Evolutionary conservation across 2,113 vertebrate species (phyloP).

Genomic region (Halichoerus grypus): DNA sequence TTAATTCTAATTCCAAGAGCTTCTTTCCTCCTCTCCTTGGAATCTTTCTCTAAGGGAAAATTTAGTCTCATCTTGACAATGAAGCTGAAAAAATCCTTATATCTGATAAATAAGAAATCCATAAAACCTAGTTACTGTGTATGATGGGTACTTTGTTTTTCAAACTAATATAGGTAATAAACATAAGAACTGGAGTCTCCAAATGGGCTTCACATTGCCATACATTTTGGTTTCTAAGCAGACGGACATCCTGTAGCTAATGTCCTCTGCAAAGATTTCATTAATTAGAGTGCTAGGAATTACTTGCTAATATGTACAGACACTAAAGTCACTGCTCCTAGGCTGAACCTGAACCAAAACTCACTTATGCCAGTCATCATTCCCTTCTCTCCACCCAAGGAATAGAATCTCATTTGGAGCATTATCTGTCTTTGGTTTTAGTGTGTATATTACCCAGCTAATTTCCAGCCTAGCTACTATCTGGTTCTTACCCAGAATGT

Average conservation of each 20-base stretch:
- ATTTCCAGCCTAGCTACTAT: neutral
- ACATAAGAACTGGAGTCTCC: neutral
- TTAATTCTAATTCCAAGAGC: slow-evolving; percentile 70
- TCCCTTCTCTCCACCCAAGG: neutral
- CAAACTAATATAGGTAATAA: neutral
- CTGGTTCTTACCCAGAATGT: neutral
- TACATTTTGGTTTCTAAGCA: neutral
- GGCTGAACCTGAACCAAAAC: neutral
- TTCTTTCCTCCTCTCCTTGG: slow-evolving; percentile 72
- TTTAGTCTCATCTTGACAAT: slow-evolving; percentile 78
- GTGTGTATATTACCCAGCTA: neutral
- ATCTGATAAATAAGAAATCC: neutral
- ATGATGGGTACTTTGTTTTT: neutral
- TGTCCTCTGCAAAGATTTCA: slow-evolving; percentile 30
- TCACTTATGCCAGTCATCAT: neutral
- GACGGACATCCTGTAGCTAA: neutral
- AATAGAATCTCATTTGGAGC: neutral
- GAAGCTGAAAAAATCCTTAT: neutral
- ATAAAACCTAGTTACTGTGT: neutral
- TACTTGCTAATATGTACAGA: neutral
- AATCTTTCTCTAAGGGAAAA: slow-evolving; percentile 71
- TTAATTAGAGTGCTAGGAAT: slow-evolving; percentile 29
- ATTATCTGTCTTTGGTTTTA: slow-evolving; percentile 26
- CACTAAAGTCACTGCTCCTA: neutral
- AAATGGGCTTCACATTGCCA: neutral